A percentile compares a stretch with the other conserved stretches of the same genome.
Conservation (phyloP, 2,113 vertebrate species). For the Onychostruthus taczanowskii region DNA sequence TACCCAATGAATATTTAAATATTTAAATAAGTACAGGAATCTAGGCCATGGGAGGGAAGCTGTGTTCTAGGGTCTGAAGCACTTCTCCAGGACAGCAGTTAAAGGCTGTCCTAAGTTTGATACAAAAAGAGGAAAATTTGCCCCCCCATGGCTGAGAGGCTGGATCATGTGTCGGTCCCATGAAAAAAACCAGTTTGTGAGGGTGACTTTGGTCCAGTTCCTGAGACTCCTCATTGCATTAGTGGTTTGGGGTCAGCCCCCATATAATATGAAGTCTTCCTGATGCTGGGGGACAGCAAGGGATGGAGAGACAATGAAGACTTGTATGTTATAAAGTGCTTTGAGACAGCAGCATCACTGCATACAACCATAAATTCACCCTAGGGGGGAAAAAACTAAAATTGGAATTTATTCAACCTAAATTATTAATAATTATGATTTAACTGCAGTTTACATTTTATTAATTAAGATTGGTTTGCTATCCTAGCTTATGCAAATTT, state of each 20-base stretch:
- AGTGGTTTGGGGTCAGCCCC: background rate
- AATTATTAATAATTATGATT: background rate
- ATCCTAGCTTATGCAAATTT: background rate
- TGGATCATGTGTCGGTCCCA: accelerated
- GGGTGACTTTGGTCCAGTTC: background rate
- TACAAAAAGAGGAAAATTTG: background rate
- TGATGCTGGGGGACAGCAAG: background rate
- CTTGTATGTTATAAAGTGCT: background rate
- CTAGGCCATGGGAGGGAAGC: background rate
- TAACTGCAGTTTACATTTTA: background rate
- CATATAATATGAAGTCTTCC: background rate
- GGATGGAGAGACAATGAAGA: accelerated
- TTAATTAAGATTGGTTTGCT: background rate
- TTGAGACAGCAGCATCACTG: no score
- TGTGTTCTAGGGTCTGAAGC: background rate
- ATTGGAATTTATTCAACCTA: background rate
- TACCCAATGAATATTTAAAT: background rate
- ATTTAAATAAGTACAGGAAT: background rate
- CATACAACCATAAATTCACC: background rate
- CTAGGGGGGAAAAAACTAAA: background rate
- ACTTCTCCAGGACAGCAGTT: background rate
- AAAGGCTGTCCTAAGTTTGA: background rate
- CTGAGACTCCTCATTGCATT: background rate
- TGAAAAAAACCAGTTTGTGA: background rate
- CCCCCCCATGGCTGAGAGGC: background rate